Evolutionary conservation across 1,140 invertebrate genomes (phyloP).

Genomic region (Euura saliciscinereae): DNA sequence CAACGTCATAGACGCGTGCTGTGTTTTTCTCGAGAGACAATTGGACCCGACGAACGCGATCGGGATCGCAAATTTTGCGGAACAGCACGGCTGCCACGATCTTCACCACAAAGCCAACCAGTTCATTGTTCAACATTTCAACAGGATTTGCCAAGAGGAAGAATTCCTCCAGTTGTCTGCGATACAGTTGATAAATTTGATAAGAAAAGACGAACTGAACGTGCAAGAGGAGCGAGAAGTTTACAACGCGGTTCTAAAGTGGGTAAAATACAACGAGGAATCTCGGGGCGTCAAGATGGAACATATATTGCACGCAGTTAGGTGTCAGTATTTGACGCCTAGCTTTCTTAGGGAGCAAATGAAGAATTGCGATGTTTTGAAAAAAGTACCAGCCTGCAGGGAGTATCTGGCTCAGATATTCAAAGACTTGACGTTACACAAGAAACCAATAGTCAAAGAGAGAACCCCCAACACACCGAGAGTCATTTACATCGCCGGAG

Average conservation of each 20-base stretch:
- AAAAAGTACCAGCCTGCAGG: slow-evolving; percentile 84
- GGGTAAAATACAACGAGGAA: slow-evolving; percentile 89
- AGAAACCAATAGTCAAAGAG: slow-evolving; percentile 80
- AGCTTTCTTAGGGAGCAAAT: slow-evolving; percentile 89
- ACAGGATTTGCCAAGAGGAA: slow-evolving; percentile 87
- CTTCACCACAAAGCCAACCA: slow-evolving; percentile 85
- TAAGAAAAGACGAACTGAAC: slow-evolving; percentile 87
- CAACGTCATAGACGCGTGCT: slow-evolving; percentile 90
- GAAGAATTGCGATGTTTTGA: slow-evolving; percentile 87
- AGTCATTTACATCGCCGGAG: slow-evolving; percentile 89
- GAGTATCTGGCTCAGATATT: slow-evolving; percentile 91
- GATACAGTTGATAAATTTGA: slow-evolving; percentile 78
- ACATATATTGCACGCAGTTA: slow-evolving; percentile 82
- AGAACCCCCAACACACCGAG: slow-evolving; percentile 83
- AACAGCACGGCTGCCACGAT: slow-evolving; percentile 86
- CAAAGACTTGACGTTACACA: slow-evolving; percentile 84
- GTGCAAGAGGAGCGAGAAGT: slow-evolving; percentile 90
- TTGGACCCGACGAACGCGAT: slow-evolving; percentile 93
- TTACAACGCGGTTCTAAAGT: slow-evolving; percentile 89
- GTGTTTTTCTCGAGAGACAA: slow-evolving; percentile 87
- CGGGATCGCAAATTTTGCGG: slow-evolving; percentile 90
- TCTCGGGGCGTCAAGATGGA: slow-evolving; percentile 84
- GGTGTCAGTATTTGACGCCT: slow-evolving; percentile 91
- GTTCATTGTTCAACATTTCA: slow-evolving; percentile 90
- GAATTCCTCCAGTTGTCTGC: slow-evolving; percentile 85